Evolutionary conservation across 2,113 vertebrate species (phyloP), one percentile per base, ranked within the genome.

Genomic region (Stigmatopora argus): DNA sequence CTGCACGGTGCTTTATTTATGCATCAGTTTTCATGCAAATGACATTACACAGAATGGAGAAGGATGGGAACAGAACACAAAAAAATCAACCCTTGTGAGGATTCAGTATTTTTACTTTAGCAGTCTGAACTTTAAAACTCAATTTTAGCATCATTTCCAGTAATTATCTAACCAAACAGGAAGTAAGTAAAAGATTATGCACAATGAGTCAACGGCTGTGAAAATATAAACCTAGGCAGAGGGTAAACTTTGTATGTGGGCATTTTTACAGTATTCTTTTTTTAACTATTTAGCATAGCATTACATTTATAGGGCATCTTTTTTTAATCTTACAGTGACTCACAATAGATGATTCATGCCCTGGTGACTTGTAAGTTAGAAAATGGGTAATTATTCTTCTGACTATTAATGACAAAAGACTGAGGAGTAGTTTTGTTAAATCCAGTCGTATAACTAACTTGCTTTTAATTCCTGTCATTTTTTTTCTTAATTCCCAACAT

Each of bases 1-100:
- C 48, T n/a, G 9, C 18, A 6, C 6, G 9, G 80, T 83, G 80
- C 77, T 86, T 83, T 53, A 11, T 75, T 72, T 74, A 62, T 67
- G 48, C 62, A 44, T 75, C 72, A 66, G 47, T 62, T 73, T 67
- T 62, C 64, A 66, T 70, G 71, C 75, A 72, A 69, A 74, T 56
- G 7, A 53, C 65, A 45, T 57, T 38, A 41, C 11, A 65, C 38
- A 66, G 52, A 73, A 52, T 61, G 62, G 53, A 71, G 69, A 55
- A 76, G 47, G 71, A 69, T 23, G 48, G 69, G 31, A 69, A 66
- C 44, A 73, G 41, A 53, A 61, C 66, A 19, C 1, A 41, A 41
- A 41, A 41, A 41, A 41, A 31, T 31, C 7, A 18, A 55, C 4
- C 13, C 67, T 60, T 53, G 23, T 21, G 41, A 76, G 59, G 57